Conservation (phyloP, 2,113 vertebrate species). For the Pseudolaguvia tuberculata region DNA sequence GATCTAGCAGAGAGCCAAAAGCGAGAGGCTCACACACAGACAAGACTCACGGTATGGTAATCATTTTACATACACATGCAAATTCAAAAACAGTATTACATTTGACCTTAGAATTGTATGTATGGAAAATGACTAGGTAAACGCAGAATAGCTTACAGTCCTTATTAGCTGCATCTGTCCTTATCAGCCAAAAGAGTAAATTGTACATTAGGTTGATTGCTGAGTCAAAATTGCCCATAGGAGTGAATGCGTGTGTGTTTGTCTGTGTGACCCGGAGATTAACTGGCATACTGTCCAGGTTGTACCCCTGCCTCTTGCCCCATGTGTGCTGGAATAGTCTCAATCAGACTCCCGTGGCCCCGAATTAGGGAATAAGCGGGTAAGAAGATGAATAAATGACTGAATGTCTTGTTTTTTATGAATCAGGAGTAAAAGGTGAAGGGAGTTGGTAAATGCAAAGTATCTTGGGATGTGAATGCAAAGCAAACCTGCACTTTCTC, state of each 20-base stretch:
- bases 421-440: too few species aligned
- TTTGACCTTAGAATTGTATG: background rate
- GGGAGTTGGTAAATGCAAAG: slow-evolving; percentile 1
- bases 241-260: too few species aligned
- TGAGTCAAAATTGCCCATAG: too few species aligned
- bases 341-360: too few species aligned
- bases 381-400: too few species aligned
- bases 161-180: background rate
- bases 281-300: too few species aligned
- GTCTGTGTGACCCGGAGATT: too few species aligned
- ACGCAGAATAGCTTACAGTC: background rate
- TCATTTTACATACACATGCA: background rate
- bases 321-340: too few species aligned
- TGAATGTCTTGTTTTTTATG: too few species aligned
- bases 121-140: background rate
- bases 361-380: too few species aligned
- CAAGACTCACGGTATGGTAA: slow-evolving; percentile 63
- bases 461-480: slow-evolving; percentile 7
- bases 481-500: background rate
- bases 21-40: slow-evolving; percentile 63
- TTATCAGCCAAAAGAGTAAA: slow-evolving; percentile 9
- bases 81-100: background rate
- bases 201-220: too few species aligned
- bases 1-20: slow-evolving; percentile 67
- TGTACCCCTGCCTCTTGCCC: too few species aligned